Evolutionary conservation across 1,140 invertebrate species (phyloP).

Genomic region (Calliphora vicina): DNA sequence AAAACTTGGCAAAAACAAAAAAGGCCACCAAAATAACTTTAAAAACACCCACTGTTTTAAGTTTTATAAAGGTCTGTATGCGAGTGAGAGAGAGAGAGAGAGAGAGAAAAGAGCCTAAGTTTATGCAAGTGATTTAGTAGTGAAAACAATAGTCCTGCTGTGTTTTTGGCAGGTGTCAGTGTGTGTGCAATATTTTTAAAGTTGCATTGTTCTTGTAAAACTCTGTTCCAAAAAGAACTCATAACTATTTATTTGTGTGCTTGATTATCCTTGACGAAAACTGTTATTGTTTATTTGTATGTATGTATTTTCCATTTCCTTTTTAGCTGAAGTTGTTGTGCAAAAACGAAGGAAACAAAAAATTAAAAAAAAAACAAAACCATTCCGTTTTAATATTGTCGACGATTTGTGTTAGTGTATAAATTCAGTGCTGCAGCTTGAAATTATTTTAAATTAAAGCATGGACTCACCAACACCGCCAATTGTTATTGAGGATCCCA

Average conservation of each 20-base stretch:
- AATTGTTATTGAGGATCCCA: slow-evolving; percentile 64
- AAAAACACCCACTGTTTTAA: slow-evolving; percentile 26
- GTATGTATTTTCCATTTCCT: neutral
- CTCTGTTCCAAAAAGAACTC: neutral
- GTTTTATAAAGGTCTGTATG: neutral
- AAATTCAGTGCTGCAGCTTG: neutral
- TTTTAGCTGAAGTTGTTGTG: neutral
- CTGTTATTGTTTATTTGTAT: neutral
- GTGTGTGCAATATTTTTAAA: neutral
- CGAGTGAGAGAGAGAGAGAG: neutral
- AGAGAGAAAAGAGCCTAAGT: too few relatives aligned
- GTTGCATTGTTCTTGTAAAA: neutral
- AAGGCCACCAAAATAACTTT: slow-evolving; percentile 18
- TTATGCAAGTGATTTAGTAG: neutral
- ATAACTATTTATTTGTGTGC: neutral
- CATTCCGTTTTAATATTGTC: too few relatives aligned
- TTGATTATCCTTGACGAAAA: neutral
- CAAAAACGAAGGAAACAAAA: too few relatives aligned
- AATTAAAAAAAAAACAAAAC: too few relatives aligned
- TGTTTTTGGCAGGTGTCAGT: neutral
- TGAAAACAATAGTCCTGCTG: neutral
- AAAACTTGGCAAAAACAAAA: neutral
- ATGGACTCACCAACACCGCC: slow-evolving; percentile 63
- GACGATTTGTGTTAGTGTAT: slow-evolving; percentile 20
- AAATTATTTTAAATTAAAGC: slow-evolving; percentile 19